A percentile compares a stretch with the other conserved stretches of the same genome.
phyloP scores from a whole-genome alignment of 1,140 invertebrate species.

The Diplogasteroides magnus region DNA sequence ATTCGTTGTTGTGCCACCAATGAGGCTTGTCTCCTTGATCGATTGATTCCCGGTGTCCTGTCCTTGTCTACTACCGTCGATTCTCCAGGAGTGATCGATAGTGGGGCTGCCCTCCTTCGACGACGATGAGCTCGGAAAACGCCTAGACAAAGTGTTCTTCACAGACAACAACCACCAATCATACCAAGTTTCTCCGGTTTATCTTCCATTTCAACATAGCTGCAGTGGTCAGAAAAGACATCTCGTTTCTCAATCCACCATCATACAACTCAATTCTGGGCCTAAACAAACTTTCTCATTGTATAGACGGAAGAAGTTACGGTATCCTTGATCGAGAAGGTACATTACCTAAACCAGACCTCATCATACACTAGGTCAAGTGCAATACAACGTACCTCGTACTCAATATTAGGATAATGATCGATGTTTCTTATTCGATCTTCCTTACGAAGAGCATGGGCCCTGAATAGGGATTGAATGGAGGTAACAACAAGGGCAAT shows the following conservation, averaged over 20 bases:
- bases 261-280: neutral
- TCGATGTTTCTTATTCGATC: conserved; percentile 77
- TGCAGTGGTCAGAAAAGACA: neutral
- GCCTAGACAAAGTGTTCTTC: no score
- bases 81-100: neutral
- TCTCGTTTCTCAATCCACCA: neutral
- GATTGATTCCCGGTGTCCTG: no score
- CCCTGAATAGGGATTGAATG: conserved; percentile 60
- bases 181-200: neutral
- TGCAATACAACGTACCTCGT: no score
- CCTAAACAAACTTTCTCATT: neutral
- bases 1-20: neutral
- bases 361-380: no score
- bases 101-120: no score
- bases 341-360: no score
- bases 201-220: neutral
- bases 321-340: conserved; percentile 86
- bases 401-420: conserved; percentile 78
- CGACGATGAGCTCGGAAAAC: no score
- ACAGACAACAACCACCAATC: no score
- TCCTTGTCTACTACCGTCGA: no score
- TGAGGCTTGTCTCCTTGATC: neutral
- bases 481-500: conserved; percentile 15
- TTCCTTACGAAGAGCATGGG: conserved; percentile 72
- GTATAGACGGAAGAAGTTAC: conserved; percentile 68